phyloP scores from a whole-genome alignment of 1,140 invertebrate genomes.

The Eubasilissa regina region DNA sequence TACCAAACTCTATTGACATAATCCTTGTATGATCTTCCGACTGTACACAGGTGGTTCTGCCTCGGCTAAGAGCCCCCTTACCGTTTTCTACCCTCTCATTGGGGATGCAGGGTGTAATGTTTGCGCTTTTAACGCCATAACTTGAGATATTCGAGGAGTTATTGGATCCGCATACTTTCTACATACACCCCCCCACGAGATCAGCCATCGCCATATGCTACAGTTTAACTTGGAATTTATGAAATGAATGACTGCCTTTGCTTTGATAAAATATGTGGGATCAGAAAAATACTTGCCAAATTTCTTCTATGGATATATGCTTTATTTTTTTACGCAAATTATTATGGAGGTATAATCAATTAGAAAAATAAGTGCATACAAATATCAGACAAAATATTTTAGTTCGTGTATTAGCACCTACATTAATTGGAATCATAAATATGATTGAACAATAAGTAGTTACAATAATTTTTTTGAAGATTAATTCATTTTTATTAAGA shows the following conservation, averaged over 20 bases:
- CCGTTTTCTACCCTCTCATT: conserved; percentile 37
- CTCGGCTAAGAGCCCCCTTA: conserved; percentile 51
- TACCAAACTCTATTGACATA: conserved; percentile 2
- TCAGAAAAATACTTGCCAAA: not conserved
- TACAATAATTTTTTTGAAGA: no score
- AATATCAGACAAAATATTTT: no score
- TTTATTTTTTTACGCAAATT: no score
- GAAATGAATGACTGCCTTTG: conserved; percentile 23
- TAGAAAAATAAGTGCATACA: no score
- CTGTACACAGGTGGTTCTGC: conserved; percentile 35
- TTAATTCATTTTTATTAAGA: no score
- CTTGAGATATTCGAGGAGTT: conserved; percentile 58
- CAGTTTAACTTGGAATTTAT: conserved; percentile 37
- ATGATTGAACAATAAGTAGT: no score
- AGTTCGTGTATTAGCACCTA: no score
- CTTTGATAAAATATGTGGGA: conserved; percentile 2
- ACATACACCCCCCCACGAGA: conserved; percentile 6
- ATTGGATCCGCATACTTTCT: conserved; percentile 40
- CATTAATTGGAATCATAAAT: no score
- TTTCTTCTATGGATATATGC: no score
- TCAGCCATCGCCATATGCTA: conserved; percentile 25
- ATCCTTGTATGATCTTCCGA: conserved; percentile 12
- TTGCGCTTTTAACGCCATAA: conserved; percentile 60
- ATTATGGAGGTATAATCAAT: no score
- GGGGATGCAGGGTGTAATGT: conserved; percentile 50